Base-by-base conservation (phyloP, 2,888 invertebrate species). In the Rotaria sp. region DNA sequence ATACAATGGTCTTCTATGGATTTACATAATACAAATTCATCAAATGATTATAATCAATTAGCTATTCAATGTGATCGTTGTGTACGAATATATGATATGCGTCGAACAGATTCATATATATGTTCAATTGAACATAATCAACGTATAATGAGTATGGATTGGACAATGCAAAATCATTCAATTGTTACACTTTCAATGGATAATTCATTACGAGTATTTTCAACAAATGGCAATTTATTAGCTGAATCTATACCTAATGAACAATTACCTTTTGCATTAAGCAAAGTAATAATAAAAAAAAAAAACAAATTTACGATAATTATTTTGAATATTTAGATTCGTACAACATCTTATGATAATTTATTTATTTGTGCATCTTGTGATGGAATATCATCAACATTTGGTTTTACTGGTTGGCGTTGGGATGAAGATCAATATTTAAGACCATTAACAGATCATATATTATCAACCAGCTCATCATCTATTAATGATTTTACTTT, bases 61-160 rank as follows among this genome's bases (percentile, higher is more conserved):
- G 80, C 80, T 45, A n/a, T 80, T 26, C 80, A 80, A 45, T 80
- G 80, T n/a, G 80, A 80, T 45, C 80, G 45, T 26, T 80, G 80
- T 80, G 45, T 80, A 45, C 21, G 80, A 26, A n/a, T 80, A 5
- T 80, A 80, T 45, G 80, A 80, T 45, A 80, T 80, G 45, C 41
- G 80, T 45, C 80, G 11, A 45, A 4, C 45, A n/a, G 26, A 41
- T 80, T 26, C 80, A 45, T 80, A 45, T n/a, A 11, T 80, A 45
- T 26, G 80, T 45, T 41, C 41, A 26, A 45, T n/a, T 80, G 80
- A 80, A 80, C 80, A 80, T 45, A 35, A 45, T n/a, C 41, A 45
- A 45, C 80, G 80, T 45, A 41, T 80, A 2, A 45, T 45, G 4
- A 45, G 5, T n/a, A 80, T 80, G 3, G 45, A 80, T 80, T 80